Conservation (phyloP, 1,140 invertebrate genomes). For the Ceratosolen fusciceps region DNA sequence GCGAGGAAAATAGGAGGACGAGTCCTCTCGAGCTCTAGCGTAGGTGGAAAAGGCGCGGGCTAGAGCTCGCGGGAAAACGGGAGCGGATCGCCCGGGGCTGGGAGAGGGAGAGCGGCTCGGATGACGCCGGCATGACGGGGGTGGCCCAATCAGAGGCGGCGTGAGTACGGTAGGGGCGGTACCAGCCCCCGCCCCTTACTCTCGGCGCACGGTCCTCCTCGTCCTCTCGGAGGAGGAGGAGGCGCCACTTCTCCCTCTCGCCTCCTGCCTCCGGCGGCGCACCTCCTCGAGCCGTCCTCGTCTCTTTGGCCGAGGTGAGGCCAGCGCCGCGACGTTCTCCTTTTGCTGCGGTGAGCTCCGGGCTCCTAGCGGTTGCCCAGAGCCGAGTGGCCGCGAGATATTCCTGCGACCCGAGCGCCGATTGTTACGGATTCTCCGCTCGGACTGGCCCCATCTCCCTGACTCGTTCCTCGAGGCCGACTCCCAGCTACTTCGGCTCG, state of each 20-base stretch:
- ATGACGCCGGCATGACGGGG: conserved; percentile 54
- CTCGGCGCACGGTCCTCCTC: conserved; percentile 34
- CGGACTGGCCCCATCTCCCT: background rate
- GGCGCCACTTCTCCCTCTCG: conserved; percentile 49
- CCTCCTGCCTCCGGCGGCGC: conserved; percentile 50
- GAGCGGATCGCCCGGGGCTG: conserved; percentile 5
- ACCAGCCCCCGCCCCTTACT: conserved; percentile 47
- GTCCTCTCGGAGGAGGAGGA: conserved; percentile 23
- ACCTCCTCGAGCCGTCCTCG: conserved; percentile 56
- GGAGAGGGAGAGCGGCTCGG: conserved; percentile 46
- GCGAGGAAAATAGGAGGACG: conserved; percentile 48
- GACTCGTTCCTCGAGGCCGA: background rate
- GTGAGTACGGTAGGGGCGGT: conserved; percentile 64
- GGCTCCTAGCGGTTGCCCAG: conserved; percentile 65
- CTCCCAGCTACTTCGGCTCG: background rate
- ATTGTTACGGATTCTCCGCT: conserved; percentile 61
- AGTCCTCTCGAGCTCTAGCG: conserved; percentile 41
- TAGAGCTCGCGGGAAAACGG: conserved; percentile 40
- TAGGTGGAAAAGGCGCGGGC: conserved; percentile 49
- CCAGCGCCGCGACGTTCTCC: conserved; percentile 53
- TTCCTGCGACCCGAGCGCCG: conserved; percentile 68
- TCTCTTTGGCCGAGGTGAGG: conserved; percentile 53
- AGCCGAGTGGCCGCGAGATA: conserved; percentile 67
- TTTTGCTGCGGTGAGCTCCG: conserved; percentile 44
- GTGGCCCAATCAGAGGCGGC: conserved; percentile 70